Conservation (phyloP, 2,888 invertebrate species). For the Catocala fraxini region DNA sequence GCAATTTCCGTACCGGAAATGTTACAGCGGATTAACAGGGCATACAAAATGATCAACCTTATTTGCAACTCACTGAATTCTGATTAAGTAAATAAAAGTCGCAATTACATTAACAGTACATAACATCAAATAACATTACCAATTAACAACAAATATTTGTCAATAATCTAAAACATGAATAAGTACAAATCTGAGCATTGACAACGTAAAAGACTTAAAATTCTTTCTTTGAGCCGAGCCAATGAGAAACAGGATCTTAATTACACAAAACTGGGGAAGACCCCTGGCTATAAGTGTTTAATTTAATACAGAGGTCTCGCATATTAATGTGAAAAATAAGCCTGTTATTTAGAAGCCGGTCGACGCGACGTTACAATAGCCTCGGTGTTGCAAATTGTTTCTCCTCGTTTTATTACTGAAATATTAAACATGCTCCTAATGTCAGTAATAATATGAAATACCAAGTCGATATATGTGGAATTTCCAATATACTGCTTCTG, state of each 20-base stretch:
- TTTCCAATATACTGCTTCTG: constrained; percentile 1
- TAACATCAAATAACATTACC: too few relatives aligned
- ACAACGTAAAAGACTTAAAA: not conserved
- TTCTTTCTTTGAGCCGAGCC: not conserved
- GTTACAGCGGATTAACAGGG: not conserved
- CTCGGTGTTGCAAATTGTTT: not conserved
- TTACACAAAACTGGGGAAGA: constrained; percentile 16
- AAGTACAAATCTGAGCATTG: too few relatives aligned
- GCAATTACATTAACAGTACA: not conserved
- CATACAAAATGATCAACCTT: not conserved
- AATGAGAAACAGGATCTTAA: constrained; percentile 17
- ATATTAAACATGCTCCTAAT: not conserved
- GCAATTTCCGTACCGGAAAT: not conserved
- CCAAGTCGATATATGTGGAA: not conserved
- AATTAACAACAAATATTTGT: too few relatives aligned
- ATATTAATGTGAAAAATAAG: constrained; percentile 27
- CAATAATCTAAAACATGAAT: too few relatives aligned
- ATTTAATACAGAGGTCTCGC: constrained; percentile 24
- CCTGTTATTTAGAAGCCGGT: constrained; percentile 26
- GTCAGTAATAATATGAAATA: not conserved
- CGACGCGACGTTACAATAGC: constrained; percentile 13
- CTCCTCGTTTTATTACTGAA: not conserved
- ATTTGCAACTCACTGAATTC: not conserved
- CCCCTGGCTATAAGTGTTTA: constrained; percentile 11
- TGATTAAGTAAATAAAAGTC: not conserved